Base-by-base conservation (phyloP, 2,113 vertebrate species). In the Forbesichthys papilliferus region DNA sequence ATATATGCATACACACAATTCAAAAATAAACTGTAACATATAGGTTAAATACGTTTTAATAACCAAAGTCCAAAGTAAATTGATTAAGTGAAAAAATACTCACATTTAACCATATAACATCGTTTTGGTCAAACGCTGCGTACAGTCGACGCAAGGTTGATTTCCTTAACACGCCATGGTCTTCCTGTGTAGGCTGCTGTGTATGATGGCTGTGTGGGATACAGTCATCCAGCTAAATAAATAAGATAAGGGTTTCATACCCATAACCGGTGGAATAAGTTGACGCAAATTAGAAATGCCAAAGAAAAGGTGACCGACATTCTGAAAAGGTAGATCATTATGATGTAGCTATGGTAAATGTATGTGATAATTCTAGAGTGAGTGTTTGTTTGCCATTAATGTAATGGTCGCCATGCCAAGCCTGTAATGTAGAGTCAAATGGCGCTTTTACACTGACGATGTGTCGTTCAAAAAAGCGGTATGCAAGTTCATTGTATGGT, bases 111-210 rank as follows among this genome's bases (percentile, higher is more conserved):
- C 0, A 1, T 16, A 59, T 46, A 42, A 36, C 9, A 52, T 42
- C 1, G n/a, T 53, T 47, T 27, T 51, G 27, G 48, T 66, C 14
- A 33, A 10, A 51, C 0, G 4, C n/a, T 87, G 81, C 83, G 81
- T 36, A 85, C 73, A 51, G 18, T 16, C 8, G 56, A 36, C 85
- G 87, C 85, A 86, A 58, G 9, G 33, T 11, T 82, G 76, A 80
- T 20, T 1, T 55, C 27, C 61, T 11, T 1, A 48, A 70, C 62
- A 3, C 20, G 5, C 12, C 61, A 33, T 11, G 61, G 18, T 18
- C 59, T 84, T 84, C 78, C 77, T 69, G 82, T 75, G 13, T 54
- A 20, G 27, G 27, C 2, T 3, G 27, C 27, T 61, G 13, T 69
- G 36, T 27, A 7, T 6, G 36, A 42, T 42, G 36, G 36, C 59